Percentiles rank a stretch among this genome's conserved stretches.
These are phyloP conservation scores for Arnoldichthys spilopterus DNA, from an alignment of 2,797 vertebrate species.

Conservation along the genomic window DNA sequence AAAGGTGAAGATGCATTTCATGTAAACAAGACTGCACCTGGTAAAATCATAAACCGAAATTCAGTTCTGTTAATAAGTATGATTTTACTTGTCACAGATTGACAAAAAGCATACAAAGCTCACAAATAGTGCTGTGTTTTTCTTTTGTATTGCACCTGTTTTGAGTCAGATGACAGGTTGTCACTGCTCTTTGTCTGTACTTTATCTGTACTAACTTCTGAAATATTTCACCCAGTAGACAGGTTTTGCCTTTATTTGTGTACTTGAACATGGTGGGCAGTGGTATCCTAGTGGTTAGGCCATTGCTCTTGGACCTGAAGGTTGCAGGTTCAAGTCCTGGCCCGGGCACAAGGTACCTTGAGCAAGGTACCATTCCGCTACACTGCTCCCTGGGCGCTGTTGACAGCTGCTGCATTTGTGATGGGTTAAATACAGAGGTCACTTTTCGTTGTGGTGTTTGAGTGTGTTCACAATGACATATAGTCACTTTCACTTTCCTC, in stretches of 20 bases:
- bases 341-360: too few species aligned
- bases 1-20: constrained; percentile 48
- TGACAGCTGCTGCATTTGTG: too few species aligned
- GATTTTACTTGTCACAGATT: not conserved
- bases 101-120: constrained; percentile 25
- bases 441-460: too few species aligned
- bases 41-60: not conserved
- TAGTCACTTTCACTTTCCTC: too few species aligned
- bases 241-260: not conserved
- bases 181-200: not conserved
- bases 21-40: constrained; percentile 17
- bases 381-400: too few species aligned
- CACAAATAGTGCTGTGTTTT: constrained; percentile 1
- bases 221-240: not conserved
- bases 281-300: too few species aligned
- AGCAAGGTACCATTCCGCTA: too few species aligned
- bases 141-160: constrained; percentile 31
- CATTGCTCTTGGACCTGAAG: too few species aligned
- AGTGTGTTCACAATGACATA: too few species aligned
- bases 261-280: too few species aligned
- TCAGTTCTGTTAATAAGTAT: not conserved
- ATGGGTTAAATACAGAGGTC: too few species aligned
- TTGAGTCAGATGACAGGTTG: not conserved
- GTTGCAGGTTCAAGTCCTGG: too few species aligned
- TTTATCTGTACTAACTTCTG: not conserved